Percentiles rank a stretch among this genome's conserved stretches.
Evolutionary conservation across 2,113 vertebrate species (phyloP).

Genomic region (Tychaedon coryphoeus): DNA sequence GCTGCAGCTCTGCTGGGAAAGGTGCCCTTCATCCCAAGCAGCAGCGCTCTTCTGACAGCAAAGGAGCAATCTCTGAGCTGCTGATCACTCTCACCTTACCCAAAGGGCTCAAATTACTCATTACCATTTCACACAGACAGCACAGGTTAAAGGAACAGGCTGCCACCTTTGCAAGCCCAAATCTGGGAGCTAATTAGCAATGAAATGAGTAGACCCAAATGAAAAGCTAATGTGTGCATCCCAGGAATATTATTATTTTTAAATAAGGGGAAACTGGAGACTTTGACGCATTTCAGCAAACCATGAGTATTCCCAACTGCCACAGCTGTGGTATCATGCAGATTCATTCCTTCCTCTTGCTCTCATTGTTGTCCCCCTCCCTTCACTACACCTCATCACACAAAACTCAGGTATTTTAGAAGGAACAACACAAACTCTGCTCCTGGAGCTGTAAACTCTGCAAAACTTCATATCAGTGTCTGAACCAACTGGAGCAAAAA

Average conservation of each 20-base stretch:
- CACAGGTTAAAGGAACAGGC: not conserved
- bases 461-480: not conserved
- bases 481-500: not conserved
- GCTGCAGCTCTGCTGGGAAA: not conserved
- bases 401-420: not conserved
- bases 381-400: not conserved
- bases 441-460: not conserved
- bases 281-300: not conserved
- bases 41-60: not conserved
- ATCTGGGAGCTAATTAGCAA: not conserved
- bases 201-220: not conserved
- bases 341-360: not conserved
- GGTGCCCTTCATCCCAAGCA: not conserved
- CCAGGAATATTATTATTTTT: not conserved
- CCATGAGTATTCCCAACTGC: rapidly evolving
- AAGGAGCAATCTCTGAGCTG: not conserved
- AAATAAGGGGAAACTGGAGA: rapidly evolving
- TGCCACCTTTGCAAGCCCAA: not conserved
- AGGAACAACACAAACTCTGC: not conserved
- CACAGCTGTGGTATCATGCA: not conserved
- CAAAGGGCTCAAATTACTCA: conserved; percentile 17
- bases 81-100: not conserved
- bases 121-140: not conserved
- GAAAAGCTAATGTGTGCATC: not conserved
- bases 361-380: not conserved